phyloP scores from a whole-genome alignment of 2,888 invertebrate genomes.

The Macrosiphum euphorbiae region DNA sequence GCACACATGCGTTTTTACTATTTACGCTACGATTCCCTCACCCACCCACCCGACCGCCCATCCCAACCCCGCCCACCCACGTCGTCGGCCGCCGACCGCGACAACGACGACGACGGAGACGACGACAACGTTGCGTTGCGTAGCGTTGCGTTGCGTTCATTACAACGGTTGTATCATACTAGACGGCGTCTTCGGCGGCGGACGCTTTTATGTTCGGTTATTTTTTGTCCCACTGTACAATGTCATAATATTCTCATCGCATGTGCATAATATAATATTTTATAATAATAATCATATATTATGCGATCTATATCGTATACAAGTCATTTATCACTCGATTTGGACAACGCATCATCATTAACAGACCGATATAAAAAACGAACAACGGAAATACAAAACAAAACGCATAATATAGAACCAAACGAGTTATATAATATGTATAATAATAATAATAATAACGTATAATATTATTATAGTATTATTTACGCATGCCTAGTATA shows the following conservation, averaged over 20 bases:
- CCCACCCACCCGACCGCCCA: not conserved
- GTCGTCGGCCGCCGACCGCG: not conserved
- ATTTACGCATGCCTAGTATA: too few species aligned
- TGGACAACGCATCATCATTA: conserved; percentile 28
- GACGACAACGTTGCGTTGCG: not conserved
- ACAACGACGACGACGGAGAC: not conserved
- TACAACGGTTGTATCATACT: too few species aligned
- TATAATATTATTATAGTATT: not conserved
- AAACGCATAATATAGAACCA: not conserved
- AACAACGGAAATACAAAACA: not conserved
- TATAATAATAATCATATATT: not conserved
- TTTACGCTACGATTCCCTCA: conserved; percentile 24
- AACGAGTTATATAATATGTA: not conserved
- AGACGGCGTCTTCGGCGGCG: too few species aligned
- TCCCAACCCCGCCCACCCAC: not conserved
- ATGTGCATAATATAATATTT: not conserved
- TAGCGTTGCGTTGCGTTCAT: not conserved
- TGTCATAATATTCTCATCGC: not conserved
- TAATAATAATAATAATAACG: not conserved
- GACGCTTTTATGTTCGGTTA: too few species aligned
- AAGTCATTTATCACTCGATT: conserved; percentile 33
- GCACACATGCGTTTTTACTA: conserved; percentile 59
- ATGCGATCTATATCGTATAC: not conserved
- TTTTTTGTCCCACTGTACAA: too few species aligned
- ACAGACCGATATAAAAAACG: not conserved